A percentile compares a stretch with the other conserved stretches of the same genome.
Evolutionary conservation across 2,797 vertebrate species (phyloP).

Genomic region (Hemitrygon akajei): DNA sequence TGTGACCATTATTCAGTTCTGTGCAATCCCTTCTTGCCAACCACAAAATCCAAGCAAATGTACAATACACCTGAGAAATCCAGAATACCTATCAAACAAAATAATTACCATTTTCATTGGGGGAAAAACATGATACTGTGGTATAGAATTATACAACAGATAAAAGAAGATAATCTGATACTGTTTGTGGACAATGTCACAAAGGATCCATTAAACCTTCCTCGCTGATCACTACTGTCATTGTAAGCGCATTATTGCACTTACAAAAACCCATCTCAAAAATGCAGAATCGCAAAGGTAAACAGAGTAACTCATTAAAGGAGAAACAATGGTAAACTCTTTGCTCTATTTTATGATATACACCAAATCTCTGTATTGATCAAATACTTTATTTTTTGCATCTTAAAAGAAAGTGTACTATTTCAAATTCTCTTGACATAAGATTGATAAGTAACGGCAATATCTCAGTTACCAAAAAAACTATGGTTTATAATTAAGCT

Average conservation of each 20-base stretch:
- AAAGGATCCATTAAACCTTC: neutral
- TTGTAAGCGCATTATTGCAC: neutral
- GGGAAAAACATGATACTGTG: constrained; percentile 12
- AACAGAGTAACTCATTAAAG: neutral
- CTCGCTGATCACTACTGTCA: neutral
- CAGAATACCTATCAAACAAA: neutral
- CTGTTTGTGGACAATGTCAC: neutral
- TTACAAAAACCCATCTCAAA: constrained; percentile 23
- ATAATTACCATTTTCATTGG: neutral
- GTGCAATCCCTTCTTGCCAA: too few relatives aligned
- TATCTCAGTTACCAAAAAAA: constrained; percentile 38
- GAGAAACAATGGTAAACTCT: neutral
- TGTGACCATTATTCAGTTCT: neutral
- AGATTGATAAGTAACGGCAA: constrained; percentile 41
- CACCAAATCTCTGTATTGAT: neutral
- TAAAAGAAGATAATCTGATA: constrained; percentile 30
- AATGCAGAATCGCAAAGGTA: constrained; percentile 8
- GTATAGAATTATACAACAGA: neutral
- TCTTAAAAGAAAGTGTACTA: neutral
- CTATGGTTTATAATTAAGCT: constrained; percentile 46
- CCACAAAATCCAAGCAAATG: neutral
- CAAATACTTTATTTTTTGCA: neutral
- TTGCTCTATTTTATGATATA: neutral
- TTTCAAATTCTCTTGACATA: constrained; percentile 40
- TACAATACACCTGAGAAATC: neutral